Percentiles rank a stretch among this genome's conserved stretches.
Evolutionary conservation across 2,888 invertebrate species (phyloP).

Genomic region (Caenorhabditis sp.): DNA sequence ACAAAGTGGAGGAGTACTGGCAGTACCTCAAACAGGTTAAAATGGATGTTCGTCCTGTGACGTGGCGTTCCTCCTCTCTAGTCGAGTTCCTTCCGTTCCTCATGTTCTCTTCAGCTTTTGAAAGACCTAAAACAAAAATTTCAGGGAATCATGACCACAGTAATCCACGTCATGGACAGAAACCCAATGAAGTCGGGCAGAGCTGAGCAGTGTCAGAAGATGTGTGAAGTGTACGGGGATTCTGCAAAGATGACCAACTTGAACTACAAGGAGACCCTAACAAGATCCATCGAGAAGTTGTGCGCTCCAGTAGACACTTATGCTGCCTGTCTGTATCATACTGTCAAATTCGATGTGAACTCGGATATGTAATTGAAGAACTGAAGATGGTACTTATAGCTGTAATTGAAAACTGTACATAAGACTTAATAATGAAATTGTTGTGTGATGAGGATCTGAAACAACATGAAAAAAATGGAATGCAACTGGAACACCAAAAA

Average conservation of each 20-base stretch:
- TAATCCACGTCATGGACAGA: constrained; percentile 78
- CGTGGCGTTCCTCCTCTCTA: not conserved
- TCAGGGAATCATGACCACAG: constrained; percentile 78
- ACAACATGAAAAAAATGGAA: constrained; percentile 21
- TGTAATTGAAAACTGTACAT: constrained; percentile 30
- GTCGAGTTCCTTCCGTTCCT: not conserved
- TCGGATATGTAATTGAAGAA: constrained; percentile 46
- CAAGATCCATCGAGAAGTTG: constrained; percentile 74
- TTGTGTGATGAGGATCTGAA: not conserved
- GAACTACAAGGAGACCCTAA: constrained; percentile 67
- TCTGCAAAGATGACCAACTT: constrained; percentile 53
- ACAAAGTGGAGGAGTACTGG: constrained; percentile 78
- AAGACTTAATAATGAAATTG: constrained; percentile 16
- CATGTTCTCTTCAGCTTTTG: not conserved
- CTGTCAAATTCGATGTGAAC: constrained; percentile 79
- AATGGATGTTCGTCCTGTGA: constrained; percentile 62
- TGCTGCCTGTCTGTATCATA: constrained; percentile 79
- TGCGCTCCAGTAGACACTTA: constrained; percentile 78
- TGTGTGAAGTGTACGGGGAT: constrained; percentile 72
- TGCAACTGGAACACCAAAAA: not conserved
- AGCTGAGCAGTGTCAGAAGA: constrained; percentile 71
- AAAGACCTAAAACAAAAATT: not conserved
- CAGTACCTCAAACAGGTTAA: constrained; percentile 78
- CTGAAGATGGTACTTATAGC: constrained; percentile 21
- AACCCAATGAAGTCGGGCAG: constrained; percentile 59